Conservation (phyloP, 1,140 invertebrate genomes). For the Drosophila hydei region DNA sequence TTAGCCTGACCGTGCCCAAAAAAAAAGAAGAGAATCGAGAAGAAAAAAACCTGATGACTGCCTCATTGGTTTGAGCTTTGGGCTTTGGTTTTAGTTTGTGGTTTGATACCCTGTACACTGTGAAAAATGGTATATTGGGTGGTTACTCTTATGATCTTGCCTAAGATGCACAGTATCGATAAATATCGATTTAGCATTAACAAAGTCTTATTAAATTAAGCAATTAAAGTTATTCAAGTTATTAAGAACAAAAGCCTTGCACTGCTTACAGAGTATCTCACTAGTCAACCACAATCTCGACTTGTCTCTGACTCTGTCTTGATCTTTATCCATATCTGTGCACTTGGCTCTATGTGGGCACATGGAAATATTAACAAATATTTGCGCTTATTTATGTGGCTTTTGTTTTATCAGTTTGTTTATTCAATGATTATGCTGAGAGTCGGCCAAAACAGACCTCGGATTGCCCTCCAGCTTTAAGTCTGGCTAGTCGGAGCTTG, state of each 20-base stretch:
- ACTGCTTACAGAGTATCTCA: constrained; percentile 6
- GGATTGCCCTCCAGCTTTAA: constrained; percentile 21
- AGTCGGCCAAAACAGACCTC: background rate
- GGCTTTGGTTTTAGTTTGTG: constrained; percentile 16
- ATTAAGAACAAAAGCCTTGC: too few species aligned
- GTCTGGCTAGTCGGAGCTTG: constrained; percentile 17
- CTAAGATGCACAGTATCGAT: too few species aligned
- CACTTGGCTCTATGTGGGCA: constrained; percentile 39
- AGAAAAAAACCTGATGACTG: constrained; percentile 28
- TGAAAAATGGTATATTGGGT: background rate
- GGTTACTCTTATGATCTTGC: too few species aligned
- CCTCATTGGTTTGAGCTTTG: constrained; percentile 19
- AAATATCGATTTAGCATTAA: too few species aligned
- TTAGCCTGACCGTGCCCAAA: constrained; percentile 58
- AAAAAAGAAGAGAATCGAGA: constrained; percentile 5
- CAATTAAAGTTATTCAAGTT: too few species aligned
- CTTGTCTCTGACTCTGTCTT: constrained; percentile 26
- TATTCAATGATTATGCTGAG: constrained; percentile 68
- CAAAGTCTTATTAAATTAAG: too few species aligned
- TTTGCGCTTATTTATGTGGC: constrained; percentile 73
- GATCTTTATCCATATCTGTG: constrained; percentile 69
- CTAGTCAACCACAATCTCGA: too few species aligned
- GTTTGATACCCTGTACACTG: constrained; percentile 6
- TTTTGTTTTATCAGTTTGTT: constrained; percentile 80
- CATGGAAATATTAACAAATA: constrained; percentile 59